Percentiles rank a stretch among this genome's conserved stretches.
Conservation (phyloP, 92 coral and sea anemone species). For the Diadumene lineata region DNA sequence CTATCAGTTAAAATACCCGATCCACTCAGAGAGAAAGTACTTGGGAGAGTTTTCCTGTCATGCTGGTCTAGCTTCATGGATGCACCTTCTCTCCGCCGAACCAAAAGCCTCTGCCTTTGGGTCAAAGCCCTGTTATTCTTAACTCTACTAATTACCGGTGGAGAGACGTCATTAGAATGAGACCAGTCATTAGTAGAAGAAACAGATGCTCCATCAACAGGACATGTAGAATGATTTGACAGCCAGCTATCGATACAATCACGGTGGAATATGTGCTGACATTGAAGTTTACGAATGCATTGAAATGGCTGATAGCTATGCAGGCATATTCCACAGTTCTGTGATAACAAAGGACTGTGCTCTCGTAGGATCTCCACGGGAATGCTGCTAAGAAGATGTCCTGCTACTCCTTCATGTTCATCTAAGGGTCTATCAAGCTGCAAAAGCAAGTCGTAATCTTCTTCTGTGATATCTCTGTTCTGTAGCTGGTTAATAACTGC, state of each 20-base stretch:
- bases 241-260: slow-evolving; percentile 95
- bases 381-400: slow-evolving; percentile 75
- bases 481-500: slow-evolving; percentile 83
- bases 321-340: slow-evolving; percentile 79
- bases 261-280: slow-evolving; percentile 87
- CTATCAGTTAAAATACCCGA: slow-evolving; percentile 53
- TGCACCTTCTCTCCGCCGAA: slow-evolving; percentile 34
- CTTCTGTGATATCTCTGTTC: slow-evolving; percentile 86
- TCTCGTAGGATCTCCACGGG: slow-evolving; percentile 83
- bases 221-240: slow-evolving; percentile 79
- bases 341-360: slow-evolving; percentile 63
- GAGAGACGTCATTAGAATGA: slow-evolving; percentile 7
- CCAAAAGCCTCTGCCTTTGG: slow-evolving; percentile 44
- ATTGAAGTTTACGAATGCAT: slow-evolving; percentile 72
- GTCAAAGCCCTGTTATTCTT: slow-evolving; percentile 22
- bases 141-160: slow-evolving; percentile 18
- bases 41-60: slow-evolving; percentile 50
- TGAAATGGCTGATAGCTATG: slow-evolving; percentile 69
- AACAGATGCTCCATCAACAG: slow-evolving; percentile 71
- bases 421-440: slow-evolving; percentile 94
- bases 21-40: slow-evolving; percentile 78
- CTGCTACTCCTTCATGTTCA: slow-evolving; percentile 78
- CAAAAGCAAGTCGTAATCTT: slow-evolving; percentile 84
- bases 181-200: background rate
- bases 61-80: slow-evolving; percentile 21